phyloP scores from a whole-genome alignment of 2,888 invertebrate species.

The Stenurella melanura region DNA sequence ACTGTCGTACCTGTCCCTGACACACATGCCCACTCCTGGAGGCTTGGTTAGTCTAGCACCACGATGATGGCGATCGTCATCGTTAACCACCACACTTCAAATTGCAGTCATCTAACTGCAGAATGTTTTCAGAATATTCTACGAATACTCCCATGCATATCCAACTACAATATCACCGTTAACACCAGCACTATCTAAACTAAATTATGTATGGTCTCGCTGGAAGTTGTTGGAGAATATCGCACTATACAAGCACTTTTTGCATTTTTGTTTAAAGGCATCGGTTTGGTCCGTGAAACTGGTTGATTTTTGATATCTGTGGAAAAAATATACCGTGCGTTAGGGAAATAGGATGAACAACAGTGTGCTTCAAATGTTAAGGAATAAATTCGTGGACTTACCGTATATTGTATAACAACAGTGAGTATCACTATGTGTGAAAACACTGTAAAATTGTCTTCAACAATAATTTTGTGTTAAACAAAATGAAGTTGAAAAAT shows the following conservation, averaged over 20 bases:
- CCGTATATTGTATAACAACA: no score
- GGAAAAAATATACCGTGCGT: background rate
- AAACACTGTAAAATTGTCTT: no score
- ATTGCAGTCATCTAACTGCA: conserved; percentile 11
- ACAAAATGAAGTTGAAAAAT: no score
- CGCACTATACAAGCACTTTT: background rate
- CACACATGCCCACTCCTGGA: conserved; percentile 52
- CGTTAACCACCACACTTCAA: conserved; percentile 21
- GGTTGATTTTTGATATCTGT: conserved; percentile 11
- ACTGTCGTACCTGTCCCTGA: conserved; percentile 52
- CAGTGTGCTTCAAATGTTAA: conserved; percentile 12
- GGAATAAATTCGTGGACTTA: no score
- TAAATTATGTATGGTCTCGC: background rate
- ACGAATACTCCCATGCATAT: background rate
- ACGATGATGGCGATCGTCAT: background rate
- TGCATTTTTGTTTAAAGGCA: background rate
- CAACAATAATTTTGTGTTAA: no score
- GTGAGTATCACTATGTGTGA: no score
- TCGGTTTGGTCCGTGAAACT: background rate
- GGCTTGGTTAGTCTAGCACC: conserved; percentile 24
- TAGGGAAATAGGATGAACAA: background rate
- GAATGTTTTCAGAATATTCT: conserved; percentile 7
- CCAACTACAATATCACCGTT: background rate
- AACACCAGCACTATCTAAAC: background rate
- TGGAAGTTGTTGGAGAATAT: background rate